Percentiles rank a stretch among this genome's conserved stretches.
These are phyloP conservation scores for Chymomyza caudatula DNA, from an alignment of 2,888 invertebrate species.

Conservation along the genomic window DNA sequence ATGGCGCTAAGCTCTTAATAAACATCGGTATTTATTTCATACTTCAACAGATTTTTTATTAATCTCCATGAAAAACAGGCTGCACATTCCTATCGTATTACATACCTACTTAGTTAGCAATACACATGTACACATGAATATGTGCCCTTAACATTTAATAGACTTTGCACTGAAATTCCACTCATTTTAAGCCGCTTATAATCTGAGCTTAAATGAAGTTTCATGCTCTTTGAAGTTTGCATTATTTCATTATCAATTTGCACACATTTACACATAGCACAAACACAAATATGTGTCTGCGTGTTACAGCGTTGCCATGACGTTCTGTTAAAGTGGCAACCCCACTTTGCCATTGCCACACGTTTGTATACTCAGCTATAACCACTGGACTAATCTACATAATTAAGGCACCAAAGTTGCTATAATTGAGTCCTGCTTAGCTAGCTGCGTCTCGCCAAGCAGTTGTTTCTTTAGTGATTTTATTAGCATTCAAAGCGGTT, in stretches of 20 bases:
- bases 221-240: constrained; percentile 27
- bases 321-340: neutral
- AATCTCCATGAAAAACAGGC: neutral
- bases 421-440: neutral
- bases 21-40: neutral
- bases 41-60: neutral
- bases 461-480: constrained; percentile 36
- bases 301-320: neutral
- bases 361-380: neutral
- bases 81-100: neutral
- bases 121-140: neutral
- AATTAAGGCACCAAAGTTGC: neutral
- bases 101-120: neutral
- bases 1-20: neutral
- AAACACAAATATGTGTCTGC: neutral
- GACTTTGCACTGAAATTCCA: neutral
- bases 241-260: constrained; percentile 11
- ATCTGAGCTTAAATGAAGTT: constrained; percentile 13
- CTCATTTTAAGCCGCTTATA: constrained; percentile 38
- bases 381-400: neutral
- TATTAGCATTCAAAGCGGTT: constrained; percentile 53
- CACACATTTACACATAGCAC: neutral
- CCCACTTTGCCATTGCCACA: too few species aligned
- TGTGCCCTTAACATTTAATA: neutral
- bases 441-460: neutral